Conservation (phyloP, 1,140 invertebrate species). For the Monomorium pharaonis region DNA sequence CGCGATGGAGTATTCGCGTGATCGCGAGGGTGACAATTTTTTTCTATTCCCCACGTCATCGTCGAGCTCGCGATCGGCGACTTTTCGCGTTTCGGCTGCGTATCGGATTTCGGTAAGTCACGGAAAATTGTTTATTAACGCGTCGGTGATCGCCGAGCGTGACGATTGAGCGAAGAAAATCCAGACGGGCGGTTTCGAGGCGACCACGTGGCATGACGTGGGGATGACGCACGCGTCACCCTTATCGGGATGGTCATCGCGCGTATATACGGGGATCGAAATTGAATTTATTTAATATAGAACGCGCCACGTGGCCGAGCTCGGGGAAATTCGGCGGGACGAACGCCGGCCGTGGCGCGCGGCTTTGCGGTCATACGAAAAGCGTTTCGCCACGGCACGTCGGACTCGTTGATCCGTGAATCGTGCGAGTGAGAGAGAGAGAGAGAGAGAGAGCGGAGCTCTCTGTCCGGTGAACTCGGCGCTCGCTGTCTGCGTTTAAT, state of each 20-base stretch:
- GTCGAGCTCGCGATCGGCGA: constrained; percentile 45
- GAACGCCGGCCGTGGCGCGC: constrained; percentile 20
- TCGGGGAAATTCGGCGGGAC: constrained; percentile 41
- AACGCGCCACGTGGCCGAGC: background rate
- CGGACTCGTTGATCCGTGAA: constrained; percentile 68
- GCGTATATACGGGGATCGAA: background rate
- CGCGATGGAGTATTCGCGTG: background rate
- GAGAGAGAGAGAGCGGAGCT: too few species aligned
- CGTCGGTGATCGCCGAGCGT: background rate
- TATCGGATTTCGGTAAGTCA: constrained; percentile 61
- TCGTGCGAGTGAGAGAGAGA: constrained; percentile 45
- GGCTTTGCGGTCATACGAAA: constrained; percentile 54
- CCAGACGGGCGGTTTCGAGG: background rate
- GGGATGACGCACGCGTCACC: too few species aligned
- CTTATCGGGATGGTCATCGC: too few species aligned
- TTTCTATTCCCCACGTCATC: background rate
- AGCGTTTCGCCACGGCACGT: constrained; percentile 50
- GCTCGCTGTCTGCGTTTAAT: constrained; percentile 58
- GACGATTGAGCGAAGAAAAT: constrained; percentile 9
- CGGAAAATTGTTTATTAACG: constrained; percentile 54
- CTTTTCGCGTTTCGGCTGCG: constrained; percentile 37
- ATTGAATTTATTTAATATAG: background rate
- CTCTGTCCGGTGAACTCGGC: constrained; percentile 10
- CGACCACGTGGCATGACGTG: constrained; percentile 61
- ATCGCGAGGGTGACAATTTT: background rate